Evolutionary conservation across 2,113 vertebrate species (phyloP).

Genomic region (Prionailurus bengalensis): DNA sequence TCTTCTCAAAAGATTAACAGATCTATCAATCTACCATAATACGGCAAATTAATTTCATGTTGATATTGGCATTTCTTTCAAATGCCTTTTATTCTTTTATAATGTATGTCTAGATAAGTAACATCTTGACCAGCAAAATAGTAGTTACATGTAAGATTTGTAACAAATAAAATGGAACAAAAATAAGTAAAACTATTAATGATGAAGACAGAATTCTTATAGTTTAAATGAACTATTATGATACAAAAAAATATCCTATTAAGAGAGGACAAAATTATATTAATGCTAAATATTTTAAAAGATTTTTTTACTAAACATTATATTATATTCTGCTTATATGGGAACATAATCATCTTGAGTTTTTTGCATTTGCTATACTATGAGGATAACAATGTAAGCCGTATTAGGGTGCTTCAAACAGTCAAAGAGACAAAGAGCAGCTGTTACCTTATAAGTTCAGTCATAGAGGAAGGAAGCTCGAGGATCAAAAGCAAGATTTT

Average conservation of each 20-base stretch:
- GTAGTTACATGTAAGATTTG: background rate
- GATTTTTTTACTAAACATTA: slow-evolving; percentile 5
- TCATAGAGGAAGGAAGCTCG: background rate
- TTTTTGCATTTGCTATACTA: background rate
- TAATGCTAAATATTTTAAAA: slow-evolving; percentile 41
- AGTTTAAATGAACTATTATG: slow-evolving; percentile 8
- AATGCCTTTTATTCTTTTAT: background rate
- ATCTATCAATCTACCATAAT: background rate
- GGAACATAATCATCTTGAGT: background rate
- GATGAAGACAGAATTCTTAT: slow-evolving; percentile 39
- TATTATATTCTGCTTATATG: slow-evolving; percentile 15
- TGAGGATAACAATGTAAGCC: background rate
- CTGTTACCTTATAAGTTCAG: background rate
- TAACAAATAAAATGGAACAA: background rate
- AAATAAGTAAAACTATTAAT: background rate
- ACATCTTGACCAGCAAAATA: background rate
- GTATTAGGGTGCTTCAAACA: background rate
- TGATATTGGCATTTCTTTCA: background rate
- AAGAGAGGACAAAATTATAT: slow-evolving; percentile 8
- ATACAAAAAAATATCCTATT: background rate
- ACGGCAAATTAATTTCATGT: background rate
- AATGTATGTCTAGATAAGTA: background rate
- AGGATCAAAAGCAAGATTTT: slow-evolving; percentile 16
- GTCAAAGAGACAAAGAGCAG: background rate
- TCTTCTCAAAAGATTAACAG: background rate